A percentile compares a stretch with the other conserved stretches of the same genome.
Conservation (phyloP, 2,113 vertebrate genomes). For the Archocentrus centrarchus region DNA sequence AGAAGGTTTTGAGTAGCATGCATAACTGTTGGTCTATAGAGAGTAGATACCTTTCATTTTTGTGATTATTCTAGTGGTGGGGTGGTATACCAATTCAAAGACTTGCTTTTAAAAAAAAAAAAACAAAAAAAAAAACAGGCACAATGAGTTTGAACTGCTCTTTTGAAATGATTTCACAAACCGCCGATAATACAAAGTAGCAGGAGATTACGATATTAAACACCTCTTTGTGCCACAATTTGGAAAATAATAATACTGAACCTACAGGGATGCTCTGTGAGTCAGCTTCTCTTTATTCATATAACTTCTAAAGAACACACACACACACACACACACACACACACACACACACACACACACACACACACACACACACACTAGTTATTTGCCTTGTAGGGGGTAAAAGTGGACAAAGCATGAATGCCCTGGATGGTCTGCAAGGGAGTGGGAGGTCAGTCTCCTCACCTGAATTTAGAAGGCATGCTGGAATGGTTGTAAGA, state of each 20-base stretch:
- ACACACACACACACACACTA: not conserved
- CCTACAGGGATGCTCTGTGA: not conserved
- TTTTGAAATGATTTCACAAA: not conserved
- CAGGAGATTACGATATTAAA: not conserved
- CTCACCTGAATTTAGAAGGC: constrained; percentile 27
- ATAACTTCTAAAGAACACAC: not conserved
- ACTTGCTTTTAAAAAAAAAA: no score
- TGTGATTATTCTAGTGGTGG: not conserved
- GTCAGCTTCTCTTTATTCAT: constrained; percentile 1
- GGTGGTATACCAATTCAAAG: not conserved
- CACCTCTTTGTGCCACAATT: not conserved
- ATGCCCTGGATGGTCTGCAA: constrained; percentile 3
- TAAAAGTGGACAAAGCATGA: constrained; percentile 4
- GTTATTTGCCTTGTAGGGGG: constrained; percentile 9
- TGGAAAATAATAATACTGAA: not conserved
- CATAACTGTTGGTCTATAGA: not conserved
- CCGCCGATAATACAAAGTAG: not conserved
- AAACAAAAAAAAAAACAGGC: no score
- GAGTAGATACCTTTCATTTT: not conserved
- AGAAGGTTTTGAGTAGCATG: not conserved
- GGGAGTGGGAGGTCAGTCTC: constrained; percentile 11
- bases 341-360: not conserved
- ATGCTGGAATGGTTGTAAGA: constrained; percentile 6
- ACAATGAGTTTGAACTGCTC: not conserved
- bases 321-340: no score